These are phyloP conservation scores for Tyto alba DNA, from an alignment of 2,113 vertebrate species.

Conservation along the genomic window DNA sequence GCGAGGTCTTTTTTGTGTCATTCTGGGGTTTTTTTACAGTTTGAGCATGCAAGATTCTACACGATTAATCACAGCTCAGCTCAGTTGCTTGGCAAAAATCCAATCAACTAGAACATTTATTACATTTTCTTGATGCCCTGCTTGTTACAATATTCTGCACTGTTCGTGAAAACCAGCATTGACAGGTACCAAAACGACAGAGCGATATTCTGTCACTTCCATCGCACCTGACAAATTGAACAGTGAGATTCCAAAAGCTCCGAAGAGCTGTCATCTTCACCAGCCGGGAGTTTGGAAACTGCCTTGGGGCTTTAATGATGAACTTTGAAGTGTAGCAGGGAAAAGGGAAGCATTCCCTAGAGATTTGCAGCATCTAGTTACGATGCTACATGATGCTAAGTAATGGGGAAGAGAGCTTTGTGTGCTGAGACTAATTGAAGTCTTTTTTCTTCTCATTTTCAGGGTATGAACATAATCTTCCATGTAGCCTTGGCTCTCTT, in stretches of 20 bases:
- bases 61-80: neutral
- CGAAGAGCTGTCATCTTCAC: neutral
- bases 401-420: neutral
- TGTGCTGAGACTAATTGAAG: neutral
- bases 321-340: neutral
- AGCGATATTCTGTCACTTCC: neutral
- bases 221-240: neutral
- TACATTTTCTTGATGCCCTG: neutral
- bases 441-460: constrained; percentile 53
- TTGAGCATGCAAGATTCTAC: neutral
- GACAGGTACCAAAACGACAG: neutral
- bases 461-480: constrained; percentile 97
- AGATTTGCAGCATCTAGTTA: neutral
- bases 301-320: neutral
- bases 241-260: neutral
- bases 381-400: neutral
- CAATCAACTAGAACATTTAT: neutral
- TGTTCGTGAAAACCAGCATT: neutral
- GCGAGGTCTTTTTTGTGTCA: neutral
- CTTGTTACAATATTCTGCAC: neutral
- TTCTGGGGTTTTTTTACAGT: neutral
- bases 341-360: neutral
- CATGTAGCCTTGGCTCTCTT: constrained; percentile 95
- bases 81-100: neutral
- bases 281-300: neutral